phyloP scores from a whole-genome alignment of 1,140 invertebrate species.

The Bombus confusus region DNA sequence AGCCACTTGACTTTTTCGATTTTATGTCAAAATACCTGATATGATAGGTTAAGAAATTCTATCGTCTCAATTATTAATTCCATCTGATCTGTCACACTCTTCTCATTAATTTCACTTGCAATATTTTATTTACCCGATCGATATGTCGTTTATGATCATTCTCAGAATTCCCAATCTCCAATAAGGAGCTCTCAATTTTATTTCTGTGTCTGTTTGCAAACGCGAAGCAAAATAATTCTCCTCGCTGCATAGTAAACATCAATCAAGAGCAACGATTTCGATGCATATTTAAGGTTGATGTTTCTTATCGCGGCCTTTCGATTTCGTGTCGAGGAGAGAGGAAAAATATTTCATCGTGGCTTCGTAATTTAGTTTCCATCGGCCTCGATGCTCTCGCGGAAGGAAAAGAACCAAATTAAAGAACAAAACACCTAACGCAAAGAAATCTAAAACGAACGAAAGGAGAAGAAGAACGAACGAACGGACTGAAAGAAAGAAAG shows the following conservation, averaged over 20 bases:
- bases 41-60: no score
- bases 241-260: no score
- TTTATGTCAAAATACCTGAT: no score
- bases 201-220: not conserved
- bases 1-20: no score
- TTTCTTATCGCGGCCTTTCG: constrained; percentile 21
- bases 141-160: no score
- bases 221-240: no score
- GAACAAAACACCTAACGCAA: not conserved
- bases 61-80: no score
- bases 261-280: not conserved
- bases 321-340: constrained; percentile 6
- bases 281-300: constrained; percentile 26
- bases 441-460: not conserved
- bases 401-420: not conserved
- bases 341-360: constrained; percentile 52
- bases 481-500: not conserved
- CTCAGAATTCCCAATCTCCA: no score
- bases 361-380: constrained; percentile 38
- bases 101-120: no score
- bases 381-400: not conserved
- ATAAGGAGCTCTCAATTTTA: not conserved
- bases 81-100: no score
- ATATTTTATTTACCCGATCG: no score
- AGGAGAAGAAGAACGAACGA: not conserved